Percentiles rank a stretch among this genome's conserved stretches.
Conservation (phyloP, 2,797 vertebrate genomes). For the Echiichthys vipera region DNA sequence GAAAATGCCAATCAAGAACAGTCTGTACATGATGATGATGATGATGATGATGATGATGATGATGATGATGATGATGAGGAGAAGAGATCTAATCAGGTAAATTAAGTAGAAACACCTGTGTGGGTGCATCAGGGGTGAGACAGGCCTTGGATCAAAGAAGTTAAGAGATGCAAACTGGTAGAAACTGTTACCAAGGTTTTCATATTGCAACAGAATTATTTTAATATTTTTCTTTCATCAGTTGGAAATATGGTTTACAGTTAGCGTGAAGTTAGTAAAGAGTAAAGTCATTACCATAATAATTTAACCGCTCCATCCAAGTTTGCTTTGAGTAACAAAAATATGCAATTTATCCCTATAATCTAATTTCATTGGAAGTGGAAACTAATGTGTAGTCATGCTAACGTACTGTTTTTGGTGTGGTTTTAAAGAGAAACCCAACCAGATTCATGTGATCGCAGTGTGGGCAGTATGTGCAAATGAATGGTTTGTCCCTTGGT, state of each 20-base stretch:
- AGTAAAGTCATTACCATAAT: neutral
- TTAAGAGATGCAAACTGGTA: neutral
- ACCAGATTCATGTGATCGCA: too few relatives aligned
- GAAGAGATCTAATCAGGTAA: conserved; percentile 11
- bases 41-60: too few relatives aligned
- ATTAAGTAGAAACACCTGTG: conserved; percentile 29
- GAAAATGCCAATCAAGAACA: neutral
- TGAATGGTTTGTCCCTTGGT: too few relatives aligned
- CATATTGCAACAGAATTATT: neutral
- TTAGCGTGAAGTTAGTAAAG: neutral
- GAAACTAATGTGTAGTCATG: too few relatives aligned
- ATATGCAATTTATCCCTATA: too few relatives aligned
- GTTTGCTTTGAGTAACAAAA: neutral
- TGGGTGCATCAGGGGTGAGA: neutral
- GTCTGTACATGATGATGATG: neutral
- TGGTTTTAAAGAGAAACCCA: too few relatives aligned
- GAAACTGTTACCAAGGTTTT: neutral
- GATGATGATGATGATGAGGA: conserved; percentile 4
- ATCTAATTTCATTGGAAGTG: too few relatives aligned
- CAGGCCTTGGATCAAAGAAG: neutral
- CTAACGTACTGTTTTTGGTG: too few relatives aligned
- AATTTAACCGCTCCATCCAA: neutral
- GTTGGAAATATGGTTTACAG: neutral
- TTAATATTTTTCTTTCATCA: neutral
- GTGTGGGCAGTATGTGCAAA: too few relatives aligned